Conservation (phyloP, 2,797 vertebrate species). For the Rhinoraja longicauda region DNA sequence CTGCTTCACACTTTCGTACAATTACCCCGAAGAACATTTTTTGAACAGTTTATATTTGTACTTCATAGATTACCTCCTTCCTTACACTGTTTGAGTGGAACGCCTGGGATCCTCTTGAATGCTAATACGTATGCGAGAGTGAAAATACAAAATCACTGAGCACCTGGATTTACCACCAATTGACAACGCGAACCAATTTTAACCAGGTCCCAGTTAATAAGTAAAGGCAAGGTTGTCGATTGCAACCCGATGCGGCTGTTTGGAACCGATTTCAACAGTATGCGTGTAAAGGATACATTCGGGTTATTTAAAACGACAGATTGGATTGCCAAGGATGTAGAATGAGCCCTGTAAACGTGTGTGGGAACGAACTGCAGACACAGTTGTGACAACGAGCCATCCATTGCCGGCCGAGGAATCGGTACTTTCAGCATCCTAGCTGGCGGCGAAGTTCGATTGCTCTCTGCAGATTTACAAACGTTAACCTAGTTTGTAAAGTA, state of each 20-base stretch:
- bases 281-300: not conserved
- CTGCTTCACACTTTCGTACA: no score
- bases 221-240: not conserved
- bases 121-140: no score
- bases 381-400: not conserved
- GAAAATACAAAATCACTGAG: not conserved
- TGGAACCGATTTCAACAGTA: not conserved
- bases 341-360: no score
- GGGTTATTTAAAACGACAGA: not conserved
- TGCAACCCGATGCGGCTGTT: not conserved
- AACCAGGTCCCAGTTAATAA: not conserved
- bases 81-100: not conserved
- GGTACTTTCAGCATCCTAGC: no score
- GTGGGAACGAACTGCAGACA: no score
- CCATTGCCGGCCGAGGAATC: not conserved
- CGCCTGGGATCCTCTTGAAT: no score
- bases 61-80: not conserved
- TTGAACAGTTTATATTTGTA: not conserved
- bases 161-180: not conserved
- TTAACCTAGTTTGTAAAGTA: not conserved
- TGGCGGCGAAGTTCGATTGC: not conserved
- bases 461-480: not conserved
- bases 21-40: not conserved
- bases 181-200: not conserved
- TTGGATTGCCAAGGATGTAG: not conserved